Percentiles rank a stretch among this genome's conserved stretches.
Conservation (phyloP, 1,140 invertebrate genomes). For the Theocolax elegans region DNA sequence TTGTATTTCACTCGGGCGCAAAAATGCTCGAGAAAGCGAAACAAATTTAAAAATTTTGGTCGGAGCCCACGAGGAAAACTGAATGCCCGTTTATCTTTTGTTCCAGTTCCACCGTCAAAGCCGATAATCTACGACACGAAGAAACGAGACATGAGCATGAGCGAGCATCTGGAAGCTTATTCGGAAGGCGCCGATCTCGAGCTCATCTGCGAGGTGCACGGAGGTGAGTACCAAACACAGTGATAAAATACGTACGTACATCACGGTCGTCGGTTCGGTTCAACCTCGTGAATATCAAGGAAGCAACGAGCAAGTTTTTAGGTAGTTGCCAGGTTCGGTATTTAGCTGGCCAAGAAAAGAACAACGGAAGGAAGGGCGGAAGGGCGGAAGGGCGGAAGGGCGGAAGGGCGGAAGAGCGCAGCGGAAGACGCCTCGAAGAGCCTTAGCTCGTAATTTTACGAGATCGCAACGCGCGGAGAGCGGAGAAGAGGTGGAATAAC, state of each 20-base stretch:
- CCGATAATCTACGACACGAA: slow-evolving; percentile 88
- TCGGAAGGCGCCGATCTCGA: slow-evolving; percentile 86
- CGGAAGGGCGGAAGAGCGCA: not conserved
- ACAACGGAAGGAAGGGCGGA: not conserved
- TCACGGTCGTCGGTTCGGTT: too few relatives aligned
- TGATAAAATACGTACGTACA: too few relatives aligned
- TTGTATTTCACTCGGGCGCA: too few relatives aligned
- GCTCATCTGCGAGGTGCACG: slow-evolving; percentile 87
- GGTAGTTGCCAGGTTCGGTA: too few relatives aligned
- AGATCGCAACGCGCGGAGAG: slow-evolving; percentile 1
- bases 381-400: not conserved
- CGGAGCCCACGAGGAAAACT: too few relatives aligned
- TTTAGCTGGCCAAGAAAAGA: not conserved
- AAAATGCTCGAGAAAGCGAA: too few relatives aligned
- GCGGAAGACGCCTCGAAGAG: slow-evolving; percentile 4
- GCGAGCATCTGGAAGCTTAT: slow-evolving; percentile 83
- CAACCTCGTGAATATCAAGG: too few relatives aligned
- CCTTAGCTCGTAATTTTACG: slow-evolving; percentile 30
- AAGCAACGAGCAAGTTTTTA: not conserved
- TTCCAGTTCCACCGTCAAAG: slow-evolving; percentile 81
- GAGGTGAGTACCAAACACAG: slow-evolving; percentile 77
- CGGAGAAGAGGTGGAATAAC: too few relatives aligned
- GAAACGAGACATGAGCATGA: slow-evolving; percentile 80
- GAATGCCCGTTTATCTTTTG: too few relatives aligned
- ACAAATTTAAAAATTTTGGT: too few relatives aligned